These are phyloP conservation scores for Colletes latitarsis DNA, from an alignment of 1,140 invertebrate species.

Conservation along the genomic window DNA sequence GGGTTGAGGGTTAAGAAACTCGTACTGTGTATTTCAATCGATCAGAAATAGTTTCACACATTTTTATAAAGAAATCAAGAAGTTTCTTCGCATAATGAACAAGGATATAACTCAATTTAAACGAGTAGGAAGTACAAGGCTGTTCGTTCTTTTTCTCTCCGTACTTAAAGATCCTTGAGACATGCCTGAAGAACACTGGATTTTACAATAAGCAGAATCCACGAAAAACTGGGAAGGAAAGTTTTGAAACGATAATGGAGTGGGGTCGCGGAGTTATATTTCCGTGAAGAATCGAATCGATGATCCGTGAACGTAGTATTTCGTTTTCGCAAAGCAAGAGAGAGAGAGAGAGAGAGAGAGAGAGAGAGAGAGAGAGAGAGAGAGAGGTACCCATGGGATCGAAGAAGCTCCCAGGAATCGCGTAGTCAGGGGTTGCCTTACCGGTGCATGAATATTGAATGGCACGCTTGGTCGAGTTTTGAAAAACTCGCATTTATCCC, in stretches of 20 bases:
- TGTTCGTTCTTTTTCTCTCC: neutral
- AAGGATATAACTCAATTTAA: too few relatives aligned
- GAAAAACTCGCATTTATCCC: conserved; percentile 25
- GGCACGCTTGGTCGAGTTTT: conserved; percentile 31
- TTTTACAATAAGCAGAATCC: neutral
- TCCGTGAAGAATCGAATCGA: conserved; percentile 36
- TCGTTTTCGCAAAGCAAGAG: neutral
- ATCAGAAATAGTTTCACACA: too few relatives aligned
- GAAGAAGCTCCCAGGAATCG: conserved; percentile 26
- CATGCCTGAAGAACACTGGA: too few relatives aligned
- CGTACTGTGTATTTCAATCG: too few relatives aligned
- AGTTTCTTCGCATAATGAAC: too few relatives aligned
- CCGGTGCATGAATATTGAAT: conserved; percentile 52
- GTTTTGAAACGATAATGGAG: neutral
- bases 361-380: too few relatives aligned
- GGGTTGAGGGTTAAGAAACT: too few relatives aligned
- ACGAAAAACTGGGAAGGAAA: conserved; percentile 8
- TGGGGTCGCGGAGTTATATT: conserved; percentile 20
- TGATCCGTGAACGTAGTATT: conserved; percentile 39
- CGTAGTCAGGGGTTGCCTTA: conserved; percentile 38
- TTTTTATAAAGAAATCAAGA: too few relatives aligned
- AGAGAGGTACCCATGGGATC: conserved; percentile 4
- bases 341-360: too few relatives aligned
- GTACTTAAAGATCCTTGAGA: neutral
- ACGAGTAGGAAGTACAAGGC: neutral